These are phyloP conservation scores for Pangasius sanitwongsei DNA, from an alignment of 2,797 vertebrate genomes.

Conservation along the genomic window DNA sequence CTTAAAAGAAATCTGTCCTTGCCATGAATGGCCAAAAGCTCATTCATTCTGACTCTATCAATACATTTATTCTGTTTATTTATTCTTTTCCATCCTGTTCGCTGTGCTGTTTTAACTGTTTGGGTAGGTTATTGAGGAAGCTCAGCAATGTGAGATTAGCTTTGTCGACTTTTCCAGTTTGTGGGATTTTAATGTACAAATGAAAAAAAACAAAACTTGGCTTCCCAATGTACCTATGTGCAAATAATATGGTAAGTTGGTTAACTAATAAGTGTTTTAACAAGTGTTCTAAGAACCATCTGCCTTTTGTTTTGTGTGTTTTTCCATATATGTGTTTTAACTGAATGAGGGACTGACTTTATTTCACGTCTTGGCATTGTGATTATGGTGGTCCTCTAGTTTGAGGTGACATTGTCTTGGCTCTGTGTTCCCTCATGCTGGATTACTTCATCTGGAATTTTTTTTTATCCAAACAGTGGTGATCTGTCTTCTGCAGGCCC, in stretches of 20 bases:
- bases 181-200: not conserved
- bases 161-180: not conserved
- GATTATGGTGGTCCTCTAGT: not conserved
- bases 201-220: not conserved
- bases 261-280: not conserved
- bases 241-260: not conserved
- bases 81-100: not conserved
- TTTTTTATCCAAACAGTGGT: not conserved
- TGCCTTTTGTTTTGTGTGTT: not conserved
- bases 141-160: not conserved
- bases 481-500: not conserved
- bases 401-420: not conserved
- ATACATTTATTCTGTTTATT: not conserved
- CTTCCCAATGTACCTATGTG: not conserved
- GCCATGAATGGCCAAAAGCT: not conserved
- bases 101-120: not conserved
- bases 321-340: not conserved
- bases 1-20: not conserved
- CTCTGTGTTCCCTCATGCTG: not conserved
- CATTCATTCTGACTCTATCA: not conserved
- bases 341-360: not conserved
- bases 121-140: not conserved
- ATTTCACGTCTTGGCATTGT: not conserved
- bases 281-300: not conserved
- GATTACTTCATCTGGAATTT: not conserved